Evolutionary conservation across 2,797 vertebrate species (phyloP), one percentile per base, ranked within the genome.

Genomic region (Discoglossus pictus): DNA sequence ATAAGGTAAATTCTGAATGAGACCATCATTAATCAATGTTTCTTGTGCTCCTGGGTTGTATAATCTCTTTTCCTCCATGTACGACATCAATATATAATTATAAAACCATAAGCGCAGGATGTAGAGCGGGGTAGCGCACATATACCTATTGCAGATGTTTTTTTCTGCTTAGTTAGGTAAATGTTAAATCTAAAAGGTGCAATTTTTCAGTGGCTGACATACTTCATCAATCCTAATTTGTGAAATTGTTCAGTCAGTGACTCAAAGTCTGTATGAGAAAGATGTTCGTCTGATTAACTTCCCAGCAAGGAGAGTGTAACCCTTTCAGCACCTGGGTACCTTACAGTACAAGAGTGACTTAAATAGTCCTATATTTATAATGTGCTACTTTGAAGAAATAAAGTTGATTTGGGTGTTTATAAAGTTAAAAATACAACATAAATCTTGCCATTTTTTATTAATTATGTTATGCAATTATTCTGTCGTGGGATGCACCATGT

Each of bases 181-280:
- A 61, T 72, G 69, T 64, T 68, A 56, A 52, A 44, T 43, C 53
- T 50, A 70, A 74, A 74, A 71, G 74, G 64, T 75, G 73, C 62
- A 62, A 63, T 68, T 78, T 67, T 71, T 72, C 65, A 70, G 63
- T 61, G 62, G 70, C 60, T 79, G 65, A 72, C 77, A 64, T 72
- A 73, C 59, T 70, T 60, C 64, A 50, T 61, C 67, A 56, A 15
- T 67, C 61, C 71, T 72, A 73, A 77, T 75, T 75, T 74, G 68
- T 58, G 74, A 75, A 68, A 63, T 44, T 76, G 68, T 72, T 75
- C 51, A 56, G 74, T 79, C 63, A 44, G 58, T 62, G 23, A 43
- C 60, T 69, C 39, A 43, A 40, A 21, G 56, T 8, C 65, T 25
- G 17, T 39, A 63, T 73, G 73, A 72, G 68, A 71, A 62, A 63